A percentile compares a stretch with the other conserved stretches of the same genome.
phyloP scores from a whole-genome alignment of 1,140 invertebrate species.

The Sminthurides bifidus region DNA sequence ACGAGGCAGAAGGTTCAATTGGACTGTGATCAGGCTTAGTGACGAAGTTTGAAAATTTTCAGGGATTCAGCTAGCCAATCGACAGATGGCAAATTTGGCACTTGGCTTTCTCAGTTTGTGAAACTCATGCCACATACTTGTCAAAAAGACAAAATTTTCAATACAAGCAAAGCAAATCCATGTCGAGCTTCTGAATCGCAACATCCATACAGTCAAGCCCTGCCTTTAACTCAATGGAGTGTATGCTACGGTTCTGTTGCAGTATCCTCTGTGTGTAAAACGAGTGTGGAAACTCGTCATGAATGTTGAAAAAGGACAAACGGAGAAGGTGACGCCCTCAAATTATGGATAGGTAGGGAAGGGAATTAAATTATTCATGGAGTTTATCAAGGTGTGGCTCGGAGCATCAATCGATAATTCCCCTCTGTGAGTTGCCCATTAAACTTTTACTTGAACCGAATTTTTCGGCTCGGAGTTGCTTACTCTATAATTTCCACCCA shows the following conservation, averaged over 20 bases:
- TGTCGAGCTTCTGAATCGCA: no score
- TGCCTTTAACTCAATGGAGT: neutral
- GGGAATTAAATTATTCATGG: conserved; percentile 33
- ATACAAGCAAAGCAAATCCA: no score
- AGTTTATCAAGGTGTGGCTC: conserved; percentile 33
- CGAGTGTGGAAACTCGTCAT: conserved; percentile 13
- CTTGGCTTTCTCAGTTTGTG: no score
- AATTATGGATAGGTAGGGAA: conserved; percentile 31
- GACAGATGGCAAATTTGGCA: no score
- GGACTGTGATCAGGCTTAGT: no score
- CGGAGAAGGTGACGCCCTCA: conserved; percentile 32
- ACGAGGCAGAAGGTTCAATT: no score
- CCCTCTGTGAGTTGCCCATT: conserved; percentile 17
- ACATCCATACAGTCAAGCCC: no score
- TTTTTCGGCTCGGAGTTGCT: conserved; percentile 24
- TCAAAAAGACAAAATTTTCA: no score
- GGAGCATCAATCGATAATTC: conserved; percentile 31
- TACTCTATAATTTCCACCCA: conserved; percentile 33
- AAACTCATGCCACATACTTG: no score
- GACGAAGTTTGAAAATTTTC: no score
- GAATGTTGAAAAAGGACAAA: conserved; percentile 31
- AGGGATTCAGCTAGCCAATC: no score
- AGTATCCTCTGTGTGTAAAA: neutral
- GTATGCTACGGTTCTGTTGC: neutral
- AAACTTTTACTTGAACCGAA: conserved; percentile 26